Conservation (phyloP, 2,797 vertebrate genomes). For the Peromyscus melanophrys region DNA sequence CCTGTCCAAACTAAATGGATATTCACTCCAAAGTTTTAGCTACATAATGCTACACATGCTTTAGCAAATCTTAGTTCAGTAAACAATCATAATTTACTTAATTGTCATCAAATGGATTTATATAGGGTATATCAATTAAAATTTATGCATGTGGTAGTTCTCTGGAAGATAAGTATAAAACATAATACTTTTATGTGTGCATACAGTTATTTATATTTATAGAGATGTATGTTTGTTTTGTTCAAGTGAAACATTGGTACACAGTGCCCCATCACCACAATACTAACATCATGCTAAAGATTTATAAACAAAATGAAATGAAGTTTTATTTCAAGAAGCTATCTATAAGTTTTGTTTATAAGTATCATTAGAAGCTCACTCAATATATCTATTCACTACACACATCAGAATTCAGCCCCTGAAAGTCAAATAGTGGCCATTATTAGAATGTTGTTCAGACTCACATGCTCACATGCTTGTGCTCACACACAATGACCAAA, state of each 20-base stretch:
- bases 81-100: constrained; percentile 44
- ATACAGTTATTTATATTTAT: background rate
- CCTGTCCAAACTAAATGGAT: background rate
- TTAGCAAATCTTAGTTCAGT: constrained; percentile 32
- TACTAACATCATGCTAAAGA: constrained; percentile 15
- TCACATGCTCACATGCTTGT: background rate
- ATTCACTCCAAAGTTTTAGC: constrained; percentile 1
- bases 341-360: background rate
- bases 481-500: background rate
- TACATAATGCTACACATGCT: background rate
- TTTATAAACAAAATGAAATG: background rate
- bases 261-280: background rate
- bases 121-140: background rate
- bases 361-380: background rate
- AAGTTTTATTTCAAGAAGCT: constrained; percentile 2
- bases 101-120: constrained; percentile 40
- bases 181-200: background rate
- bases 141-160: background rate
- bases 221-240: background rate
- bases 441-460: background rate
- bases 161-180: constrained; percentile 25
- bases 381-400: background rate
- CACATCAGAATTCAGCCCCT: background rate
- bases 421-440: background rate
- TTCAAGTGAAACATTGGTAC: background rate